A percentile compares a stretch with the other conserved stretches of the same genome.
Evolutionary conservation across 1,140 invertebrate genomes (phyloP).

Genomic region (Bombus turneri): DNA sequence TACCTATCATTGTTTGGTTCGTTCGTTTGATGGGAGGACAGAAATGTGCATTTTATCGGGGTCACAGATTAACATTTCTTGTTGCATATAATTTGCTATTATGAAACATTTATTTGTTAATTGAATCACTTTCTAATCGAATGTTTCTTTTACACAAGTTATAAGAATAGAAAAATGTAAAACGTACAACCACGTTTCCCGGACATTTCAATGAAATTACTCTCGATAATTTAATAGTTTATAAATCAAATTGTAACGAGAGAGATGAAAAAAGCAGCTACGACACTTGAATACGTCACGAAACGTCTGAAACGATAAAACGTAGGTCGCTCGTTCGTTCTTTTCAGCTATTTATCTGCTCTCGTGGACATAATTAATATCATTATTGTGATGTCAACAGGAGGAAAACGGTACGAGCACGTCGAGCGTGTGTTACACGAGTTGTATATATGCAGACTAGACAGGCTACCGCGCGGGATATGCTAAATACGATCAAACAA

Average conservation of each 20-base stretch:
- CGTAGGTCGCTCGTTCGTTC: background rate
- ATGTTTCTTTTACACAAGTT: no score
- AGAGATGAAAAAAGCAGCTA: background rate
- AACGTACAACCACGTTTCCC: background rate
- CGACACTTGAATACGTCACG: conserved; percentile 8
- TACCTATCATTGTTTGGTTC: background rate
- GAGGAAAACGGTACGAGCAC: conserved; percentile 49
- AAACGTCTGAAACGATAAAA: conserved; percentile 34
- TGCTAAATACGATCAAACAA: conserved; percentile 70
- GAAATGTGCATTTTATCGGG: background rate
- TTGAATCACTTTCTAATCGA: background rate
- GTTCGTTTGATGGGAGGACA: background rate
- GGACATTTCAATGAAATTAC: background rate
- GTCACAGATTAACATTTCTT: background rate
- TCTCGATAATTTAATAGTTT: background rate
- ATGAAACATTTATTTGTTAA: background rate
- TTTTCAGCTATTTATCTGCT: conserved; percentile 25
- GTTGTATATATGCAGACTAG: conserved; percentile 54
- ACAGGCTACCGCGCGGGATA: conserved; percentile 60
- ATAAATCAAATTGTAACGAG: background rate
- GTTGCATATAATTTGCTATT: background rate
- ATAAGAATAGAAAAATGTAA: no score
- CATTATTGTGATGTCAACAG: conserved; percentile 70
- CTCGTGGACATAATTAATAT: conserved; percentile 66
- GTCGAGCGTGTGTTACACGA: conserved; percentile 61